Conservation (phyloP, 2,888 invertebrate genomes). For the Halictus quadricinctus region DNA sequence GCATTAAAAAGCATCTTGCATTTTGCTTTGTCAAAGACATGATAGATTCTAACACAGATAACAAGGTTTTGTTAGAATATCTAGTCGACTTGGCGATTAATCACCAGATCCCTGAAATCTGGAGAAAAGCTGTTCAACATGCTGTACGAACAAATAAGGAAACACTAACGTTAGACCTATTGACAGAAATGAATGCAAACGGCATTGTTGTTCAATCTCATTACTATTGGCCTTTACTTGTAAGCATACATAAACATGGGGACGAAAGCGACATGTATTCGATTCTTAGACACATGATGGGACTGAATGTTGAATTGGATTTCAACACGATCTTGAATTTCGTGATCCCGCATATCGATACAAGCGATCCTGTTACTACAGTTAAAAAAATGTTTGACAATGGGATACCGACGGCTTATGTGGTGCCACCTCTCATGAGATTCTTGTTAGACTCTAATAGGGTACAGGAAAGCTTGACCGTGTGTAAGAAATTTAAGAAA, state of each 20-base stretch:
- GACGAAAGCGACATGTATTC: slow-evolving; percentile 85
- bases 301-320: slow-evolving; percentile 84
- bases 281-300: slow-evolving; percentile 84
- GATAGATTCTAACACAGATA: slow-evolving; percentile 83
- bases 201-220: slow-evolving; percentile 84
- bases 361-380: slow-evolving; percentile 83
- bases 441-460: slow-evolving; percentile 83
- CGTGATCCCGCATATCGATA: slow-evolving; percentile 84
- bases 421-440: slow-evolving; percentile 83
- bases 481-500: not conserved
- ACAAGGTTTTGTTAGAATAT: slow-evolving; percentile 77
- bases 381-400: slow-evolving; percentile 83
- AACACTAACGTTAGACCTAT: slow-evolving; percentile 82
- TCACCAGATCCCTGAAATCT: slow-evolving; percentile 73
- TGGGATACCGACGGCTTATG: slow-evolving; percentile 80
- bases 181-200: slow-evolving; percentile 82
- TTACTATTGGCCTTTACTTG: slow-evolving; percentile 87
- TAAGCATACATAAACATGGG: slow-evolving; percentile 82
- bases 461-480: slow-evolving; percentile 70
- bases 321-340: slow-evolving; percentile 85
- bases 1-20: slow-evolving; percentile 72
- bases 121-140: slow-evolving; percentile 84
- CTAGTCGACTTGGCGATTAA: slow-evolving; percentile 71
- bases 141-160: slow-evolving; percentile 83
- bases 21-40: slow-evolving; percentile 84